Conservation (phyloP, 1,140 invertebrate species). For the Stenopsyche tienmushanensis region DNA sequence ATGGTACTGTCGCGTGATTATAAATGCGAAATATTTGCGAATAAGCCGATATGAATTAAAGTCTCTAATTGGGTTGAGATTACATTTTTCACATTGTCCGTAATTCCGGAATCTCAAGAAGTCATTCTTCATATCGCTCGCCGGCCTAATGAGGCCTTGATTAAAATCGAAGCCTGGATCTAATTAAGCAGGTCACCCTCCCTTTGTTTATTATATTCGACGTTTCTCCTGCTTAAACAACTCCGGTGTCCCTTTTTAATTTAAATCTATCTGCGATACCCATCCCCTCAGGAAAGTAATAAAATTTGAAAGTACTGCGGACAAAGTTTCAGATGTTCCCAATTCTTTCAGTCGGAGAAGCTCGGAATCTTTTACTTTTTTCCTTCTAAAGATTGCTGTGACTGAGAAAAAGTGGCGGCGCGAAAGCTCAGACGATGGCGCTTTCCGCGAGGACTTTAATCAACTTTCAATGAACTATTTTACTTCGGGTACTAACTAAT, state of each 20-base stretch:
- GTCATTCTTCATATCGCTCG: too few relatives aligned
- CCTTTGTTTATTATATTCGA: conserved; percentile 12
- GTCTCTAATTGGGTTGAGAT: too few relatives aligned
- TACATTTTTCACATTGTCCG: too few relatives aligned
- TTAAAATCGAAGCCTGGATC: neutral
- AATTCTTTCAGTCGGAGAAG: neutral
- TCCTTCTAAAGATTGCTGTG: neutral
- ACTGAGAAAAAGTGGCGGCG: neutral
- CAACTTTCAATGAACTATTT: conserved; percentile 4
- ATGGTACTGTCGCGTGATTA: too few relatives aligned
- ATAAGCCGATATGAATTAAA: too few relatives aligned
- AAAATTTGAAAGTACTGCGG: neutral
- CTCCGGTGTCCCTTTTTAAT: conserved; percentile 5
- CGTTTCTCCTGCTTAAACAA: neutral
- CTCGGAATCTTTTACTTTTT: neutral
- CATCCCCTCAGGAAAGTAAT: conserved; percentile 2
- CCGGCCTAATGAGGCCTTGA: conserved; percentile 2
- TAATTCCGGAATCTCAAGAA: too few relatives aligned
- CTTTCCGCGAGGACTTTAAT: conserved; percentile 7
- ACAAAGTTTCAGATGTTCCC: conserved; percentile 9
- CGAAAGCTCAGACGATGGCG: neutral
- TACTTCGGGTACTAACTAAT: neutral
- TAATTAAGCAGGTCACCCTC: conserved; percentile 10
- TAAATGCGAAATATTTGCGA: too few relatives aligned
- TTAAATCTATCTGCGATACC: conserved; percentile 3